Percentiles rank a stretch among this genome's conserved stretches.
Conservation (phyloP, 1,140 invertebrate species). For the Dufourea novaeangliae region DNA sequence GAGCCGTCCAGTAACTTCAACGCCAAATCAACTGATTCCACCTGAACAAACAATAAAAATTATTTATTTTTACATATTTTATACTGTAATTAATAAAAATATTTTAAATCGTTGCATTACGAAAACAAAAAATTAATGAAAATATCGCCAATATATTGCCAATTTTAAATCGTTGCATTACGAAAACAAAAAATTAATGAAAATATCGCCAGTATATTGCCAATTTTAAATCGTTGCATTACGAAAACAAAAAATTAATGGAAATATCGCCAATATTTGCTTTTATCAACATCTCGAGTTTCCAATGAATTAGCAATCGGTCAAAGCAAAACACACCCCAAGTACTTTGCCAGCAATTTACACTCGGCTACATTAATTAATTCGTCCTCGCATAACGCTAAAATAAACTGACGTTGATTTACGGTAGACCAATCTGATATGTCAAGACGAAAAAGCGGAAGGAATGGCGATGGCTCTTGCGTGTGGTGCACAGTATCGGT, state of each 20-base stretch:
- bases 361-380: conserved; percentile 29
- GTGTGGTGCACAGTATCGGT: background rate
- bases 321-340: background rate
- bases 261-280: too few species aligned
- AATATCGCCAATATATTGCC: background rate
- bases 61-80: too few species aligned
- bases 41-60: conserved; percentile 80
- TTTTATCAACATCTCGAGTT: background rate
- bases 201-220: too few species aligned
- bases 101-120: too few species aligned
- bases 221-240: too few species aligned
- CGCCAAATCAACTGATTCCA: conserved; percentile 97
- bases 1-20: conserved; percentile 96
- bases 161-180: too few species aligned
- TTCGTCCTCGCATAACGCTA: background rate
- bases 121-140: background rate
- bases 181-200: too few species aligned
- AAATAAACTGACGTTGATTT: conserved; percentile 10
- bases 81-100: too few species aligned
- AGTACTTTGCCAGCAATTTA: background rate
- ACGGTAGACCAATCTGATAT: background rate
- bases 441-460: background rate
- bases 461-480: background rate
- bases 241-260: too few species aligned
- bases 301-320: background rate